Evolutionary conservation across 2,888 invertebrate species (phyloP).

Genomic region (Caenorhabditis drosophilae): DNA sequence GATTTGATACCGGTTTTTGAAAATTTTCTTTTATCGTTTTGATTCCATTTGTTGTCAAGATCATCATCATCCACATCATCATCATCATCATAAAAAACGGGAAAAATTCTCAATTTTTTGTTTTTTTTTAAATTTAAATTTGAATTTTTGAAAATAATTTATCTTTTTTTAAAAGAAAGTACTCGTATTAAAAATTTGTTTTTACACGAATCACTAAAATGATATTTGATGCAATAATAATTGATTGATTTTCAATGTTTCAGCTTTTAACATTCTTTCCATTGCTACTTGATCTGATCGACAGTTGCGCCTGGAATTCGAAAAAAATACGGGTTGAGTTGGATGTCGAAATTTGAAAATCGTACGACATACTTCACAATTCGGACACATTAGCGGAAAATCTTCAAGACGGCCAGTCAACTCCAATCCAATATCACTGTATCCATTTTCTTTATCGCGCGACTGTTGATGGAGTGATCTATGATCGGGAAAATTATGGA

Average conservation of each 20-base stretch:
- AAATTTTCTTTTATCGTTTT: conserved; percentile 1
- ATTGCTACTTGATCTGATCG: conserved; percentile 26
- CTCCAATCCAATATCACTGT: conserved; percentile 34
- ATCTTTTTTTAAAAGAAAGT: too few relatives aligned
- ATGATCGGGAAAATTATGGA: neutral
- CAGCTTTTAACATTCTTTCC: conserved; percentile 21
- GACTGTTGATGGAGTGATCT: conserved; percentile 39
- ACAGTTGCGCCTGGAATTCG: conserved; percentile 15
- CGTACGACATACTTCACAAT: conserved; percentile 40
- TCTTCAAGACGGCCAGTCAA: conserved; percentile 34
- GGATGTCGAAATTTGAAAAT: neutral
- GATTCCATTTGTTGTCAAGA: neutral
- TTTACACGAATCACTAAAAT: too few relatives aligned
- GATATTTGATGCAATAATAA: too few relatives aligned
- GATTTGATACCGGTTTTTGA: too few relatives aligned
- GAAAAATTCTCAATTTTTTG: neutral
- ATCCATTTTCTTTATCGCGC: conserved; percentile 25
- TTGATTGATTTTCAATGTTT: too few relatives aligned
- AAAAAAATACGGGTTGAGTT: neutral
- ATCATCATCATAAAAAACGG: too few relatives aligned
- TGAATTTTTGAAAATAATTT: neutral
- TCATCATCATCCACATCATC: neutral
- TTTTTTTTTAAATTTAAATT: neutral
- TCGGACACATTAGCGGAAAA: conserved; percentile 47
- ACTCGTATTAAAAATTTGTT: too few relatives aligned